Base-by-base conservation (phyloP, 1,140 invertebrate species). In the Harlomillsia oculata region DNA sequence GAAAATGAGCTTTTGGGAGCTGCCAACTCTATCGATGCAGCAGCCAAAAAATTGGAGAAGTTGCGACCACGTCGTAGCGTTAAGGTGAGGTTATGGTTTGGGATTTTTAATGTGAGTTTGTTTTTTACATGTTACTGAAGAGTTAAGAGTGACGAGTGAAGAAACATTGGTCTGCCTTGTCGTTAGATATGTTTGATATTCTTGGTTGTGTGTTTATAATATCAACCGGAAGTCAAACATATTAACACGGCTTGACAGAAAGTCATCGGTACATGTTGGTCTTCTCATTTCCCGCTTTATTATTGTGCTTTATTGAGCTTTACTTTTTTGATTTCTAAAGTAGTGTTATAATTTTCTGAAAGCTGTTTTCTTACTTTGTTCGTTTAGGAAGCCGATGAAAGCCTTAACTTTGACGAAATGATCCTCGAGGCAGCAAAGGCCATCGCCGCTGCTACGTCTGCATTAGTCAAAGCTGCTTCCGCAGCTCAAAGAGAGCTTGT, bases 181-280 rank as follows among this genome's bases (percentile, higher is more conserved):
- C 80, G 79, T 87, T 73, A 94, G 92, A 97, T 97, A 97, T 97
- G 92, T 97, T 97, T 97, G 92, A 95, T 96, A 96, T 96, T 96
- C 91, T 97, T 96, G 92, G 91, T 96, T 94, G 89, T 92, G 78
- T 70, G n/a, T 72, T 66, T 67, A 72, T 69, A 40, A 70, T 74
- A 79, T 85, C 89, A 89, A 91, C 92, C 91, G 85, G 88, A 87
- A 93, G 89, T 93, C 91, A 93, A 90, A 96, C 92, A 95, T 97
- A 94, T 95, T 89, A 74, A 54, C 68, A 72, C 55, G 64, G 66
- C 53, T 23, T 25, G 1, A 21, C 5, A 29, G 32, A 14, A 52
- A 26, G 21, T 32, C 30, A 23, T 26, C 5, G 29, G 4, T 5
- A 11, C 0, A 23, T 4, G 20, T 25, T 23, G 21, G 16, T 25